Evolutionary conservation across 1,140 invertebrate genomes (phyloP), one percentile per base, ranked within the genome.

Genomic region (Drosophila kohkoa): DNA sequence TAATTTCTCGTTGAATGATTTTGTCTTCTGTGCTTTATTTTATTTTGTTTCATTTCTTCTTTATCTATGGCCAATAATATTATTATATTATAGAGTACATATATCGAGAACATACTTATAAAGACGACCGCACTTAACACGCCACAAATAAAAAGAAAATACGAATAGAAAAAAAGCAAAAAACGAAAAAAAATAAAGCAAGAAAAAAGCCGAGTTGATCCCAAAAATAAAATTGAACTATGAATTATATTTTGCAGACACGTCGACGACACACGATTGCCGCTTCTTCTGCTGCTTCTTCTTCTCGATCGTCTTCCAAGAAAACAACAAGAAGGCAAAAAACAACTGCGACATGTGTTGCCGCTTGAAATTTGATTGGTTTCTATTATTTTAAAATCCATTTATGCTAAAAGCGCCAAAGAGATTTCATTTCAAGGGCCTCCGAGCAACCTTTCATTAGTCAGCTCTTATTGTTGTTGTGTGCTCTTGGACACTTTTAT

Each of bases 241-340:
- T 85, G 81, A 83, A 71, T 77, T 83, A 83, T 85, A 83, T 49
- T 79, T 83, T 70, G 81, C 81, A 83, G 81, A 83, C 81, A 67
- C 62, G 43, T 71, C 77, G 81, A 74, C 81, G 81, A 83, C 81
- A 83, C 59, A 70, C 81, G 75, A 59, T 70, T 66, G 57, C 63
- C 77, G 67, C 71, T 81, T 38, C 52, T 49, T 3, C 11, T 49
- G 16, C 13, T 43, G 16, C 20, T 51, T 41, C 30, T 51, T 41
- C 30, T 8, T 46, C 30, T 46, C 49, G n/a, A 68, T 57, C 20
- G 59, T 62, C 10, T 57, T 41, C 30, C 3, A 38, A 55, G 35
- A 55, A 48, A 66, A 72, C 0, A 63, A 49, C 8, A 52, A 51
- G 5, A 52, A 64, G 5, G 20, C 20, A 25, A 25, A 25, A 25